Evolutionary conservation across 37 sponge, comb jelly and placozoan genomes (phyloP).

Genomic region (Chondrilla cf. caribensis): DNA sequence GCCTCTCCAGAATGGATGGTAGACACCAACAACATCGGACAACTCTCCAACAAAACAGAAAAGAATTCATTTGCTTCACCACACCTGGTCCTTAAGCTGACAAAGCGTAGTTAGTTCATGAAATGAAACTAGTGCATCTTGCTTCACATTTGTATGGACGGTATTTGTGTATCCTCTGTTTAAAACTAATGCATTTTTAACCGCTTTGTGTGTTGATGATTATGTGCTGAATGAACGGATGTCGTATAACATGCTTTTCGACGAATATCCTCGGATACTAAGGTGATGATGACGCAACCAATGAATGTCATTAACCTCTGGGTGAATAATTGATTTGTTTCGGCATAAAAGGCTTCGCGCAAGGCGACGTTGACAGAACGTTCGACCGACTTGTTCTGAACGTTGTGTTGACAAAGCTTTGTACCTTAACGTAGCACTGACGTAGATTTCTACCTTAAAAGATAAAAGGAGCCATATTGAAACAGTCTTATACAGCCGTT

Average conservation of each 20-base stretch:
- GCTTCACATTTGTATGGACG: neutral
- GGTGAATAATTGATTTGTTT: no score
- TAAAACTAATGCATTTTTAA: conserved; percentile 4
- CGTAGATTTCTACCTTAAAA: no score
- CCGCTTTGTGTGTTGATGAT: neutral
- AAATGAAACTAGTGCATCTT: neutral
- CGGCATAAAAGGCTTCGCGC: no score
- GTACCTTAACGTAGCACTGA: no score
- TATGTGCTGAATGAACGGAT: neutral
- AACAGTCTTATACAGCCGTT: no score
- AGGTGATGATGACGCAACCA: no score
- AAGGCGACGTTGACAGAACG: no score
- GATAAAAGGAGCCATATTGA: no score
- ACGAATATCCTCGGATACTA: no score
- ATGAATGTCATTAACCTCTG: no score
- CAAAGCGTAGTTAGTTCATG: conserved; percentile 23
- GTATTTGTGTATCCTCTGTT: neutral
- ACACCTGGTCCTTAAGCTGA: conserved; percentile 35
- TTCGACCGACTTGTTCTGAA: no score
- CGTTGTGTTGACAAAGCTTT: no score
- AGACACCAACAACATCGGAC: neutral
- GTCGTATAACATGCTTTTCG: neutral
- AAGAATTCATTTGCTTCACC: neutral
- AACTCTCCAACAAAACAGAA: neutral
- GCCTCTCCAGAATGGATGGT: conserved; percentile 17